Evolutionary conservation across 2,113 vertebrate genomes (phyloP).

Genomic region (Macrotis lagotis): DNA sequence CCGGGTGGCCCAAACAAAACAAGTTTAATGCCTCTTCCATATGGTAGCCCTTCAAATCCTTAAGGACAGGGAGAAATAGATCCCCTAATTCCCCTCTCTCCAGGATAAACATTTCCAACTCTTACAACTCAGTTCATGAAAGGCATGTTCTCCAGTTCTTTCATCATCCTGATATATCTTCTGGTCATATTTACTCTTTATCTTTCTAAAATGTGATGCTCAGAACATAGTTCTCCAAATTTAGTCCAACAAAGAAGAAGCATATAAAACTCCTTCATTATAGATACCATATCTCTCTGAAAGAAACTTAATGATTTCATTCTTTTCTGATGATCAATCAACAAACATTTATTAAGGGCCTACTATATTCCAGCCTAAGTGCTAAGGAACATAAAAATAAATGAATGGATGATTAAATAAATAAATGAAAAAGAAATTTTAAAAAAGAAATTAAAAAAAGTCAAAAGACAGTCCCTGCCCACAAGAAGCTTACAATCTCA

Average conservation of each 20-base stretch:
- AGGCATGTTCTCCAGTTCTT: background rate
- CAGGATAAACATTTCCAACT: background rate
- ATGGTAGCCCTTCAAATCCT: background rate
- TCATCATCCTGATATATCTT: background rate
- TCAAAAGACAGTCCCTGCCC: background rate
- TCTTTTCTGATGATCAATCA: background rate
- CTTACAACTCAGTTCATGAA: background rate
- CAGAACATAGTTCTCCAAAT: background rate
- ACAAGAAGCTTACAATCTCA: background rate
- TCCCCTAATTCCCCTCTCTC: background rate
- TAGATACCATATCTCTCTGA: background rate
- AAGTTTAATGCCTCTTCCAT: background rate
- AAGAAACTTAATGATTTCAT: background rate
- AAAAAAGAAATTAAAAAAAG: background rate
- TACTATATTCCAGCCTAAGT: background rate
- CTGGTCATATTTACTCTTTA: background rate
- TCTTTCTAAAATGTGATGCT: background rate
- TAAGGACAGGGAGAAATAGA: background rate
- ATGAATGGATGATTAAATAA: too few relatives aligned
- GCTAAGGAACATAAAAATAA: background rate
- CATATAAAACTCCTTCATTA: background rate
- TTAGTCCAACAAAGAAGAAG: background rate
- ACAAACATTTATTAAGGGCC: background rate
- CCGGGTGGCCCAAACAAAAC: background rate
- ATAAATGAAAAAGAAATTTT: background rate